Base-by-base conservation (phyloP, 2,888 invertebrate genomes). In the Drosophila diplacantha region DNA sequence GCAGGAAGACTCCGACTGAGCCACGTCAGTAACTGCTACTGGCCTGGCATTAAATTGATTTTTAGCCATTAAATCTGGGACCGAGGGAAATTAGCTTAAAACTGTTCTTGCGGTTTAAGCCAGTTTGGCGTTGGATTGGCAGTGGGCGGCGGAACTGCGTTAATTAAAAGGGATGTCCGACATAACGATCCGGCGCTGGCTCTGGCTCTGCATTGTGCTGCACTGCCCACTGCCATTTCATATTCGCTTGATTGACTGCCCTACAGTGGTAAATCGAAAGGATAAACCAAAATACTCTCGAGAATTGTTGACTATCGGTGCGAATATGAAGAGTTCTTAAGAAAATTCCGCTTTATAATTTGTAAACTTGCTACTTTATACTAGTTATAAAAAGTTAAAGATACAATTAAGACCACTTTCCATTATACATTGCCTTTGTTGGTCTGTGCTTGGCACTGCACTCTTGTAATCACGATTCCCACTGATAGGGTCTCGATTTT, bases 21-120 rank as follows among this genome's bases (percentile, higher is more conserved):
- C 47, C 39, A 50, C 34, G 44, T 57, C 50, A 29, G 1, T 14
- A 26, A 18, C 44, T 3, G 44, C 43, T 26, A 39, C 39, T 22
- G 46, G 14, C 18, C 24, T 51, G 65, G 51, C 65, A 69, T 71
- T 73, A 41, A 82, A 82, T 80, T 71, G 80, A 80, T 81, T 81
- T 75, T 68, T 60, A 81, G 73, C 64, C 58, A 60, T 69, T 69
- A 63, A 81, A 76, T 73, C 68, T 59, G 35, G 31, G 38, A 24
- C 16, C 44, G 37, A 26, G 66, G 43, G 68, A 55, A 60, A 69
- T 69, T 55, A 55, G 69, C 61, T 69, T 43, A 54, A 47, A 55
- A 44, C 39, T n/a, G 43, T 66, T 50, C 34, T 65, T 66, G 66
- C 31, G 54, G 69, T 54, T 61, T 53, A 63, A 44, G 39, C 46